Base-by-base conservation (phyloP, 2,888 invertebrate species). In the Cheilosia vulpina region DNA sequence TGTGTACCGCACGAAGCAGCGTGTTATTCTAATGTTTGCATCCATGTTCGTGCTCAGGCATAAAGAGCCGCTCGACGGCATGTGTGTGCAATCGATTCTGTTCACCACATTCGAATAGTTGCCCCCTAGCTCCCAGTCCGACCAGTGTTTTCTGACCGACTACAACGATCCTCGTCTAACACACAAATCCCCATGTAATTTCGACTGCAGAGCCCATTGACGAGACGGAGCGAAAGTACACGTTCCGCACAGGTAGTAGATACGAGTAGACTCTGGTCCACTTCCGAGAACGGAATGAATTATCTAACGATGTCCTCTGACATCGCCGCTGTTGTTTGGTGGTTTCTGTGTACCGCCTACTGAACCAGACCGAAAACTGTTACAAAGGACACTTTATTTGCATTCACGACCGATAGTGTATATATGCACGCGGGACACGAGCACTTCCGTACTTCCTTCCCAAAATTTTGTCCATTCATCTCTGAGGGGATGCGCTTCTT, bases 151-250 rank as follows among this genome's bases (percentile, higher is more conserved):
- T 72, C 72, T 78, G 73, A 77, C 78, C 66, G 55, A 72, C 38
- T 77, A 77, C 71, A 72, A 31, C 71, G 82, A 78, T 83, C 72
- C 68, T 68, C 78, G 62, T 72, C 72, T 55, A 73, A 83, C 73
- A 83, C 73, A 78, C 77, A 83, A 83, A 83, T 83, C 78, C 73
- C 34, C 73, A 78, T 78, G 78, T 83, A 83, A 83, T 83, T 78
- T 78, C 57, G 62, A 83, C 66, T 63, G 41, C 50, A 5, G 2
- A 17, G 45, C 47, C 68, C 34, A 73, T 77, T 55, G 62, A 68
- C 62, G 72, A 62, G 57, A 66, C 66, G 65, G 38, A 7, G 65
- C 24, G 38, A 53, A 76, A 58, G 65, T 66, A 71, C 53, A 52
- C 19, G 38, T 58, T 58, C 53, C 38, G 62, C 34, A 53, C 27